Evolutionary conservation across 2,113 vertebrate species (phyloP), one percentile per base, ranked within the genome.

Genomic region (Rynchops niger): DNA sequence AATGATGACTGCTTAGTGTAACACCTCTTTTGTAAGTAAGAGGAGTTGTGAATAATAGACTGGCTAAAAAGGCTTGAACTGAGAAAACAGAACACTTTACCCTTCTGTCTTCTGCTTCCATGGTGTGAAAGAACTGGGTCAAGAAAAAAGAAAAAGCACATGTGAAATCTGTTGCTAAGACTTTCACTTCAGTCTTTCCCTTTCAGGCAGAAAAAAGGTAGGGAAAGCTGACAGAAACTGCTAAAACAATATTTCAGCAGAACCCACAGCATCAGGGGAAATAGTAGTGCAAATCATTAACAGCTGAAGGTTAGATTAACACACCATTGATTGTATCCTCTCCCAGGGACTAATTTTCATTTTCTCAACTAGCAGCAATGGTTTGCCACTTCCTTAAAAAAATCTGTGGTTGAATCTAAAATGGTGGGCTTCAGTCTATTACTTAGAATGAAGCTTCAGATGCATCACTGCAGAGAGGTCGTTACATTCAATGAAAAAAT

Each of bases 281-380:
- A 97, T 97, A 92, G 87, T 94, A 53, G 88, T 90, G 96, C 96
- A 98, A 97, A 98, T 98, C 97, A 97, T 98, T 98, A 98, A 97
- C 98, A 98, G 97, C 98, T 98, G 97, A 98, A 94, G 96, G 96
- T 96, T 97, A 98, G 97, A 98, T 98, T 98, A 98, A 98, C 97
- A 95, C 93, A 14, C 95, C 93, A 95, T 95, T 97, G 97, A 96
- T 97, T 85, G 53, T 87, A 97, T 98, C 93, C 96, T 97, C 97
- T 98, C 97, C 63, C 47, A 97, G 98, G 98, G 97, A 98, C 95
- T 97, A 86, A 98, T 97, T 98, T 98, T 98, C 94, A 95, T 98
- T 98, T 98, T 98, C 95, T 95, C 85, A 88, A 95, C 90, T 92
- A 96, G 96, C 87, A 94, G 92, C 65, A 88, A 96, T 93, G 94